Evolutionary conservation across 2,888 invertebrate genomes (phyloP).

Genomic region (Pristionchus maxplancki): DNA sequence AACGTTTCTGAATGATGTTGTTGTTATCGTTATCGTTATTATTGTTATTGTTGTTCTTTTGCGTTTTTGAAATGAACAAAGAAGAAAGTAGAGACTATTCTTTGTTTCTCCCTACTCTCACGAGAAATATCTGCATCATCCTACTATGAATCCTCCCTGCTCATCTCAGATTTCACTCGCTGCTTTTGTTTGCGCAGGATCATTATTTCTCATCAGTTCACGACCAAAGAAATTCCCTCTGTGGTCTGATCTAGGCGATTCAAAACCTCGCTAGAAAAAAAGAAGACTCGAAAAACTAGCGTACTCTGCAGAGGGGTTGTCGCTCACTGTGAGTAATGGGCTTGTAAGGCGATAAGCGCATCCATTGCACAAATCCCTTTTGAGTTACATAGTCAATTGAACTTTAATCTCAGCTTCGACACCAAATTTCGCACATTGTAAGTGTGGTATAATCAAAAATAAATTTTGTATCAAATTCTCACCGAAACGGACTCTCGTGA

Average conservation of each 20-base stretch:
- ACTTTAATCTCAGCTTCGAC: too few relatives aligned
- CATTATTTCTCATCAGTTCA: too few relatives aligned
- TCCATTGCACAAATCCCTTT: not conserved
- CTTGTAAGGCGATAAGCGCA: not conserved
- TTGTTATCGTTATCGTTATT: not conserved
- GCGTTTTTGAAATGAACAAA: not conserved
- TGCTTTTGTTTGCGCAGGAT: not conserved
- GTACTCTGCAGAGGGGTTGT: not conserved
- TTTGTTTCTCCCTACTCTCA: too few relatives aligned
- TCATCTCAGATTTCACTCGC: not conserved
- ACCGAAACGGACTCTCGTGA: conserved; percentile 76
- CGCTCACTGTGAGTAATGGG: conserved; percentile 3
- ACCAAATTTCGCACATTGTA: too few relatives aligned
- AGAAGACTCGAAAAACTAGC: too few relatives aligned
- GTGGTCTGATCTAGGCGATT: too few relatives aligned
- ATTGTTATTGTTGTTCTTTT: not conserved
- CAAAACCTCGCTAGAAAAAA: too few relatives aligned
- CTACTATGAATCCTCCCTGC: not conserved
- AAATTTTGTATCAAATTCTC: too few relatives aligned
- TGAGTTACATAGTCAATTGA: too few relatives aligned
- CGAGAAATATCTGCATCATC: not conserved
- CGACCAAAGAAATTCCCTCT: too few relatives aligned
- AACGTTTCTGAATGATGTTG: conserved; percentile 69
- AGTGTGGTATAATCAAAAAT: too few relatives aligned
- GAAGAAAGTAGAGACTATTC: too few relatives aligned